These are phyloP conservation scores for Nephrotoma appendiculata DNA, from an alignment of 2,888 invertebrate genomes.

Conservation along the genomic window DNA sequence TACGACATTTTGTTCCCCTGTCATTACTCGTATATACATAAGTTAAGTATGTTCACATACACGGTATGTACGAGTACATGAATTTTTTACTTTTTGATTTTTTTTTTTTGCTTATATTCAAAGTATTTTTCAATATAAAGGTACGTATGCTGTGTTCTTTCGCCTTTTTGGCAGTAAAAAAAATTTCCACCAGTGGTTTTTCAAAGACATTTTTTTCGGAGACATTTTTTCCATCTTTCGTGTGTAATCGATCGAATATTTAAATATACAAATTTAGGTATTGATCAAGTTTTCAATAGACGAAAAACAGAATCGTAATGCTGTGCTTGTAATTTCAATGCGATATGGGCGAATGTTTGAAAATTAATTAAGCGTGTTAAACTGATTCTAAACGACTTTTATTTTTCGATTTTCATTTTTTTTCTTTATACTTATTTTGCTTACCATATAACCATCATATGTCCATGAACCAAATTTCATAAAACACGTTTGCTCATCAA, in stretches of 20 bases:
- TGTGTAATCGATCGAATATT: not conserved
- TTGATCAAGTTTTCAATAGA: not conserved
- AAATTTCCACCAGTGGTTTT: not conserved
- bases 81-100: not conserved
- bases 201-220: not conserved
- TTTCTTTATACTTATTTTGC: conserved; percentile 18
- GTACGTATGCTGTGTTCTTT: not conserved
- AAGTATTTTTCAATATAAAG: not conserved
- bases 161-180: not conserved
- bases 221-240: not conserved
- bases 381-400: not conserved
- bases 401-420: not conserved
- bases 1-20: not conserved
- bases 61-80: not conserved
- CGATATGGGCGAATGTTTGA: not conserved
- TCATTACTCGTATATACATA: not conserved
- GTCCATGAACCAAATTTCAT: conserved; percentile 92
- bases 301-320: no score
- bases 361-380: no score
- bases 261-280: not conserved
- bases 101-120: not conserved
- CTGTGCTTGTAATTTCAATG: no score
- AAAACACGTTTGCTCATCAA: conserved; percentile 88
- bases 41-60: not conserved
- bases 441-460: conserved; percentile 86